These are phyloP conservation scores for Cardiocondyla obscurior DNA, from an alignment of 1,140 invertebrate genomes.

Conservation along the genomic window DNA sequence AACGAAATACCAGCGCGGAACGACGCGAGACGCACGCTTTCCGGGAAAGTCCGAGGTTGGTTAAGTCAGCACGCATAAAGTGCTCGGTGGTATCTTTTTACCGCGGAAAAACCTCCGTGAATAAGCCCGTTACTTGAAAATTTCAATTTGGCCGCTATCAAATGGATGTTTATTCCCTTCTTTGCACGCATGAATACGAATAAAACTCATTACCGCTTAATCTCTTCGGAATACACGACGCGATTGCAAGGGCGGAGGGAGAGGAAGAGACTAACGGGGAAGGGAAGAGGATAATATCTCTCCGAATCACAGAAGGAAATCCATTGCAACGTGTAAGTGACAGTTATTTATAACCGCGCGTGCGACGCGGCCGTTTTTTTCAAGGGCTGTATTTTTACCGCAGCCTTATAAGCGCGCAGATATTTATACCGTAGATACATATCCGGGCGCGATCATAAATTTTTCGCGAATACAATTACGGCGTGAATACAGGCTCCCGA, in stretches of 20 bases:
- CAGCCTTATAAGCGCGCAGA: conserved; percentile 43
- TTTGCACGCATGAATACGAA: conserved; percentile 7
- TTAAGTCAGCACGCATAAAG: not conserved
- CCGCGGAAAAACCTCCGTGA: not conserved
- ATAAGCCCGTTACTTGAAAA: not conserved
- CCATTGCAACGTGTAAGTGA: conserved; percentile 20
- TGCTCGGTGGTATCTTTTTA: not conserved
- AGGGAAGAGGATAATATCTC: not conserved
- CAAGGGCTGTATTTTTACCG: conserved; percentile 34
- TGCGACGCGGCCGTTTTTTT: conserved; percentile 32
- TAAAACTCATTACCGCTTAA: conserved; percentile 48
- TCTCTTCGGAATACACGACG: conserved; percentile 1
- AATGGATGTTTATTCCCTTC: conserved; percentile 36
- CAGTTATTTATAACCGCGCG: conserved; percentile 33
- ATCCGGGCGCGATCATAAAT: conserved; percentile 38
- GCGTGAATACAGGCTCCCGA: not conserved
- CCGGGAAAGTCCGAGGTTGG: not conserved
- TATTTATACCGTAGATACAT: conserved; percentile 50
- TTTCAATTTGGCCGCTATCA: conserved; percentile 22
- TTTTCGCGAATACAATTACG: conserved; percentile 45
- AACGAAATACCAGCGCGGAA: not conserved
- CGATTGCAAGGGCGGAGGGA: not conserved
- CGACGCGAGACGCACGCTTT: not conserved
- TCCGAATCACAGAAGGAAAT: conserved; percentile 34
- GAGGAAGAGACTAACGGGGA: no score